A percentile compares a stretch with the other conserved stretches of the same genome.
Conservation (phyloP, 2,888 invertebrate species). For the Odontomyia ornata region DNA sequence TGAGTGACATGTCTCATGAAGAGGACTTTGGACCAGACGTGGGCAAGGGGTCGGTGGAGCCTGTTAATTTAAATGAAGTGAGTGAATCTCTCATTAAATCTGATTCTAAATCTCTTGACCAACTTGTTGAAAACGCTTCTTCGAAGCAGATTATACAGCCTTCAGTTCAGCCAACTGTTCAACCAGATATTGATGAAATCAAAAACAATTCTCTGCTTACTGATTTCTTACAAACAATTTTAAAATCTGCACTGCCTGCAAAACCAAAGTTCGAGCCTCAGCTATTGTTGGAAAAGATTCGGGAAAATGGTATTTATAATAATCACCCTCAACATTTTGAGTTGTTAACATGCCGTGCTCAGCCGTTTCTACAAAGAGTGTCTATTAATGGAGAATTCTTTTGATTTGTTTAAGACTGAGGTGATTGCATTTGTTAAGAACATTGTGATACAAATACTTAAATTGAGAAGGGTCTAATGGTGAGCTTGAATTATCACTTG, state of each 20-base stretch:
- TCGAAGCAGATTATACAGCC: background rate
- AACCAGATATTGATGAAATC: conserved; percentile 23
- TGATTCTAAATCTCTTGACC: too few species aligned
- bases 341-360: conserved; percentile 80
- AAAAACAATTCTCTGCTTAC: conserved; percentile 64
- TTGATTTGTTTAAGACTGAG: background rate
- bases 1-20: too few species aligned
- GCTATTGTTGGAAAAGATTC: conserved; percentile 74
- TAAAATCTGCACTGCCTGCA: conserved; percentile 66
- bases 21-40: background rate
- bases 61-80: background rate
- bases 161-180: background rate
- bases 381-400: conserved; percentile 81
- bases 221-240: conserved; percentile 68
- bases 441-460: too few species aligned
- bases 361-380: conserved; percentile 80
- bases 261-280: conserved; percentile 75
- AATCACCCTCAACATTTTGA: conserved; percentile 73
- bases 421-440: too few species aligned
- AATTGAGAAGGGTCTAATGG: too few species aligned
- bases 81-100: background rate
- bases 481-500: too few species aligned
- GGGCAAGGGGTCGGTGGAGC: conserved; percentile 47
- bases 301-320: conserved; percentile 71
- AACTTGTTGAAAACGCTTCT: background rate